Conservation (phyloP, 2,797 vertebrate species). For the Tragelaphus eurycerus region DNA sequence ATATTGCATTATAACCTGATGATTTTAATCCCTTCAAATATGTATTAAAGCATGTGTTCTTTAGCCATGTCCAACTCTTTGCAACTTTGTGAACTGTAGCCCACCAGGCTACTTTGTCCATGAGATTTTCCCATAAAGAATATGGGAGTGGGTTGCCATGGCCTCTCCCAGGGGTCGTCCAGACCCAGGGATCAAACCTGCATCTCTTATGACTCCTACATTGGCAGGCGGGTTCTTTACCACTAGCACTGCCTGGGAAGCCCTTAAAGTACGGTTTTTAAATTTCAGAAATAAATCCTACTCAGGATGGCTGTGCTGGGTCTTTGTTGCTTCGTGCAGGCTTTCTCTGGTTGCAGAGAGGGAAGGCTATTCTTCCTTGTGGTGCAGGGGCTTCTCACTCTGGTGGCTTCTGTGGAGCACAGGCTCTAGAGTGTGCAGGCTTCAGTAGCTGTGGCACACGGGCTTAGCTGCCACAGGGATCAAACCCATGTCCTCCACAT, state of each 20-base stretch:
- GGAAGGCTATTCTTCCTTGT: background rate
- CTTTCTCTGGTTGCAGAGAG: background rate
- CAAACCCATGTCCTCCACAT: background rate
- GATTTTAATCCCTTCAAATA: slow-evolving; percentile 1
- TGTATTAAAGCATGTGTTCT: background rate
- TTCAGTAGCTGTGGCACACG: rapidly evolving
- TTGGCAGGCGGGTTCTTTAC: background rate
- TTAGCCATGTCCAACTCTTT: background rate
- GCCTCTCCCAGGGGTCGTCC: background rate
- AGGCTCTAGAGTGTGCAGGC: background rate
- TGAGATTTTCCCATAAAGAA: background rate
- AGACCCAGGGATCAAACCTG: background rate
- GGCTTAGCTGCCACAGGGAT: background rate
- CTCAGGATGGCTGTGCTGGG: background rate
- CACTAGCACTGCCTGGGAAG: background rate
- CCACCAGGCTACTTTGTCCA: background rate
- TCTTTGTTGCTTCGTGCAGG: background rate
- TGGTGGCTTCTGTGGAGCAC: background rate
- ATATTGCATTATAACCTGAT: background rate
- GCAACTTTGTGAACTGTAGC: background rate
- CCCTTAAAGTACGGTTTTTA: background rate
- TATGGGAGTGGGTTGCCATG: background rate
- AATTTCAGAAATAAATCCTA: background rate
- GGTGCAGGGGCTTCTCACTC: background rate
- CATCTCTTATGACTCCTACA: background rate